Percentiles rank a stretch among this genome's conserved stretches.
Conservation (phyloP, 1,140 invertebrate species). For the Bactericera cockerelli region DNA sequence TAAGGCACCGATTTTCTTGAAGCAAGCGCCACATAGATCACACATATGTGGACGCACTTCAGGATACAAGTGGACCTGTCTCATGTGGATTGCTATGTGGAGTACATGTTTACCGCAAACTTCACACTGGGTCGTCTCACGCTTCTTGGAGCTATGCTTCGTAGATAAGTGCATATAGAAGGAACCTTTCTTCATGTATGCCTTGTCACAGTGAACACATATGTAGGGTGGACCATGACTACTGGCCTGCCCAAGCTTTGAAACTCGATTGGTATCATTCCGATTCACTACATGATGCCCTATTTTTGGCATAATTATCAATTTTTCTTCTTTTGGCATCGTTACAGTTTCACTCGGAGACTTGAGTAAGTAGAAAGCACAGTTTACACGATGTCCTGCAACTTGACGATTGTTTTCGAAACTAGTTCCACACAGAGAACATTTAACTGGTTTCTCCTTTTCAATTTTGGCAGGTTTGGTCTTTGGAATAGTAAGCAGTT, state of each 20-base stretch:
- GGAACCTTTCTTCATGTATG: not conserved
- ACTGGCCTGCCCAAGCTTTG: not conserved
- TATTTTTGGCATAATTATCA: not conserved
- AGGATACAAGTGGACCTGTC: not conserved
- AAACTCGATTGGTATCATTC: not conserved
- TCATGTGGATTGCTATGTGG: not conserved
- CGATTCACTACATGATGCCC: not conserved
- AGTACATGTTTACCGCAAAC: not conserved
- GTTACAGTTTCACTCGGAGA: not conserved
- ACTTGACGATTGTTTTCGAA: not conserved
- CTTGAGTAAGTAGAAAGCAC: not conserved
- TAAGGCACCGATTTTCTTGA: not conserved
- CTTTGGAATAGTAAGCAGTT: too few relatives aligned
- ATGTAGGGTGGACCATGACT: not conserved
- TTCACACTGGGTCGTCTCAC: not conserved
- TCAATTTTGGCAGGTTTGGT: not conserved
- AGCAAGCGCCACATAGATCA: not conserved
- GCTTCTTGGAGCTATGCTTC: not conserved
- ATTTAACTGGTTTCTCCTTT: not conserved
- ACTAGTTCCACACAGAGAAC: not conserved
- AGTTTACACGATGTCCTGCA: not conserved
- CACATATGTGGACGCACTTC: conserved; percentile 4
- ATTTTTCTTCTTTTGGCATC: not conserved
- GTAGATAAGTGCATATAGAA: not conserved
- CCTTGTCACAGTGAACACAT: not conserved